Base-by-base conservation (phyloP, 2,797 vertebrate species). In the Gymnoscopelus braueri region DNA sequence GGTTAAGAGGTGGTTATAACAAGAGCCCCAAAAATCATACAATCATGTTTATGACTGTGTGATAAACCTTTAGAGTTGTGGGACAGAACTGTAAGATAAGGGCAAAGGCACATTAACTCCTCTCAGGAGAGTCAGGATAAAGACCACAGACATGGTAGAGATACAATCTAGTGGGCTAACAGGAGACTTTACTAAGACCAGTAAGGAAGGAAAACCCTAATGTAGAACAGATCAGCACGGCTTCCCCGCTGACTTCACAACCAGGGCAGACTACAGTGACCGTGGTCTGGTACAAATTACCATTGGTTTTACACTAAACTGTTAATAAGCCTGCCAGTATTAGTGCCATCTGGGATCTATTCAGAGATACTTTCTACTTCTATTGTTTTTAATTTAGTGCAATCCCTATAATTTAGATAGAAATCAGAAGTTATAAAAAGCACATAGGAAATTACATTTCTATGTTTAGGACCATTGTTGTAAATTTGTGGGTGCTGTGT, bases 251-350 rank as follows among this genome's bases (percentile, higher is more conserved):
- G 58, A 39, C 29, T 60, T 60, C 32, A 39, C 65, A 73, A 62
- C 5, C 39, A 62, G 39, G 24, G 35, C 11, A 29, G 19, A 49
- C 59, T 69, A 32, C 57, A 55, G 74, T 53, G 60, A 49, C 47
- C 72, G 50, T 14, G 54, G 61, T 85, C 85, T 86, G 88, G 75
- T 78, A 82, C 66, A 62, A 83, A 84, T 87, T 86, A 84, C 59
- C 23, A 58, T 59, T 67, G 78, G 24, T 70, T 72, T 44, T 10
- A 8, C 39, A 3, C 39, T 58, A 59, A 39, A 72, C 49, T 56
- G 71, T 80, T 71, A 65, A 62, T 58, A 6, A 85, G 75, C 84
- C 65, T 68, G 78, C 35, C 69, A 56, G 67, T 53, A 71, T 69
- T 76, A 67, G 68, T 48, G 72, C 69, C 67, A 35, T 71, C 76